Evolutionary conservation across 37 sponge, comb jelly and placozoan species (phyloP), one percentile per base, ranked within the genome.

Genomic region (Oopsacas minuta): DNA sequence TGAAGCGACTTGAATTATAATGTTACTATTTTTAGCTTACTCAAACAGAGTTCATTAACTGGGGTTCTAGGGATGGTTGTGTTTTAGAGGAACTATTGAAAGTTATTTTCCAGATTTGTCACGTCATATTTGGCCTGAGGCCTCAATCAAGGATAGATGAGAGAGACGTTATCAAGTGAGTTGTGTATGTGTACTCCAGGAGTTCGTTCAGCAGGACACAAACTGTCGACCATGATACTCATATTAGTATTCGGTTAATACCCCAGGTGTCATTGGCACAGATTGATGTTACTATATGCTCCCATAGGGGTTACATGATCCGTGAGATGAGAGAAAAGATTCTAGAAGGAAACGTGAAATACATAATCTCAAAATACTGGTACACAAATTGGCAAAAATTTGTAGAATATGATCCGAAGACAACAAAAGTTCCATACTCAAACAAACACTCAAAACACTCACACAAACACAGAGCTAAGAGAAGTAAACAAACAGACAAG

Each of bases 121-220:
- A 61, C 30, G 28, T 61, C 28, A n/a, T 61, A 61, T 61, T 61
- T n/a, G 75, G 75, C 22, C 75, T 61, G 32, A 10, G 75, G 75
- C 75, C 75, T 61, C 17, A 61, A n/a, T 12, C 17, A 3, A 61
- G 75, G 28, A n/a, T 61, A 3, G 75, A 61, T 61, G 75, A 61
- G 75, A 61, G 75, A n/a, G 75, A 61, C 28, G 22, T 61, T 61
- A 61, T 61, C 28, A 61, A 61, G 75, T 61, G 30, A 61, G 75
- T 61, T n/a, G n/a, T n/a, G n/a, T n/a, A n/a, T n/a, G n/a, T n/a
- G n/a, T n/a, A n/a, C n/a, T n/a, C n/a, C n/a, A n/a, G n/a, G n/a
- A n/a, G n/a, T n/a, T n/a, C n/a, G n/a, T n/a, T n/a, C n/a, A n/a
- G n/a, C n/a, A n/a, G n/a, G n/a, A n/a, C n/a, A n/a, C n/a, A n/a